Conservation (phyloP, 2,113 vertebrate species). For the Gadus chalcogrammus region DNA sequence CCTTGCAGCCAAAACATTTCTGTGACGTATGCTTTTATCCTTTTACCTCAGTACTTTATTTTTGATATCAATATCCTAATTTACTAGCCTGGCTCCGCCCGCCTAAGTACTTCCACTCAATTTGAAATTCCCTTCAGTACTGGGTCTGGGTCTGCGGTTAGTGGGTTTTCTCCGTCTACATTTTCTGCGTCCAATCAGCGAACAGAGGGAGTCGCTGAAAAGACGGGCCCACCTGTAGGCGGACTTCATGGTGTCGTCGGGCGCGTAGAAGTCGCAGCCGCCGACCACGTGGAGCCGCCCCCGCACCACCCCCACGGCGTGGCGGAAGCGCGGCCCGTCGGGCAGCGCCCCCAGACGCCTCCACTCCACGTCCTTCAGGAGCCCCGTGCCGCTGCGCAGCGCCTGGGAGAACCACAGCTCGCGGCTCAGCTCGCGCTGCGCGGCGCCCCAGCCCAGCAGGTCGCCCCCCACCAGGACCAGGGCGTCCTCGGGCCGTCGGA, state of each 20-base stretch:
- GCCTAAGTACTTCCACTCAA: no score
- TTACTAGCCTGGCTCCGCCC: no score
- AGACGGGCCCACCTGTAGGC: constrained; percentile 72
- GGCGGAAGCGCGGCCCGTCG: constrained; percentile 80
- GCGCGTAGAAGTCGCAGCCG: constrained; percentile 83
- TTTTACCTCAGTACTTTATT: no score
- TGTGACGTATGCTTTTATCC: no score
- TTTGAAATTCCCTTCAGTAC: no score
- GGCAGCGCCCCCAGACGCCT: constrained; percentile 77
- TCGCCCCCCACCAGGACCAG: constrained; percentile 85
- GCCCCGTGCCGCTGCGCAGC: constrained; percentile 76
- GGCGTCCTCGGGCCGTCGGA: constrained; percentile 74
- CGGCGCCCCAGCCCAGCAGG: constrained; percentile 69
- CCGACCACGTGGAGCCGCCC: constrained; percentile 80
- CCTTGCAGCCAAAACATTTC: no score
- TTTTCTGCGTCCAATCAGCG: no score
- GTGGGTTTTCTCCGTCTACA: no score
- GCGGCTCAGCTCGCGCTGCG: constrained; percentile 66
- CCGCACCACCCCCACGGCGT: constrained; percentile 71
- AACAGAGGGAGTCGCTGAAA: no score
- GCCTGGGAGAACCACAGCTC: constrained; percentile 84
- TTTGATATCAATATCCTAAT: no score
- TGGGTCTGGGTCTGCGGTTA: no score
- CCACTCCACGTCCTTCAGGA: constrained; percentile 87
- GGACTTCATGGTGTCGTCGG: constrained; percentile 78